Percentiles rank a stretch among this genome's conserved stretches.
These are phyloP conservation scores for Nyctibius bracteatus DNA, from an alignment of 2,113 vertebrate genomes.

Conservation along the genomic window DNA sequence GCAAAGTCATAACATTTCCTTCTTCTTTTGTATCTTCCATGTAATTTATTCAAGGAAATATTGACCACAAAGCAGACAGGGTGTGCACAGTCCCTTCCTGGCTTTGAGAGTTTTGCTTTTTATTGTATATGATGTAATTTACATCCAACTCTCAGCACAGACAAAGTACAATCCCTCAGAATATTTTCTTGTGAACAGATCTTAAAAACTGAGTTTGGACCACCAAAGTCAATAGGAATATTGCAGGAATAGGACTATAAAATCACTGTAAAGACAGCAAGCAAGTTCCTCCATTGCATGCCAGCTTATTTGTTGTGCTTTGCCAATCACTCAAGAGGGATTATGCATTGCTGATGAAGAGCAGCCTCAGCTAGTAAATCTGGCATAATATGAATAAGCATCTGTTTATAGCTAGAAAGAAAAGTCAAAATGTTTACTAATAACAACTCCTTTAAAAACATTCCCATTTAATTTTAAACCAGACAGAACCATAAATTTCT, in stretches of 20 bases:
- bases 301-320: background rate
- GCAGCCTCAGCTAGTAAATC: conserved; percentile 35
- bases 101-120: background rate
- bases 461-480: background rate
- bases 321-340: background rate
- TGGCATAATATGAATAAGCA: conserved; percentile 19
- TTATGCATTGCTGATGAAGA: conserved; percentile 33
- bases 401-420: conserved; percentile 33
- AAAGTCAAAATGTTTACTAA: conserved; percentile 23
- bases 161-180: background rate
- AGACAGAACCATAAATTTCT: background rate
- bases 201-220: background rate
- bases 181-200: background rate
- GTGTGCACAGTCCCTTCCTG: background rate
- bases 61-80: conserved; percentile 3
- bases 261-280: background rate
- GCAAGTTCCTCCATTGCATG: background rate
- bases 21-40: background rate
- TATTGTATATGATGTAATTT: background rate
- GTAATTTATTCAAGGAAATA: conserved; percentile 20
- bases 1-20: background rate
- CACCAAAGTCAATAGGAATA: background rate
- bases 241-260: background rate
- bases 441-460: background rate
- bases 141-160: background rate